phyloP scores from a whole-genome alignment of 2,113 vertebrate genomes.

The Misgurnus mizolepis region DNA sequence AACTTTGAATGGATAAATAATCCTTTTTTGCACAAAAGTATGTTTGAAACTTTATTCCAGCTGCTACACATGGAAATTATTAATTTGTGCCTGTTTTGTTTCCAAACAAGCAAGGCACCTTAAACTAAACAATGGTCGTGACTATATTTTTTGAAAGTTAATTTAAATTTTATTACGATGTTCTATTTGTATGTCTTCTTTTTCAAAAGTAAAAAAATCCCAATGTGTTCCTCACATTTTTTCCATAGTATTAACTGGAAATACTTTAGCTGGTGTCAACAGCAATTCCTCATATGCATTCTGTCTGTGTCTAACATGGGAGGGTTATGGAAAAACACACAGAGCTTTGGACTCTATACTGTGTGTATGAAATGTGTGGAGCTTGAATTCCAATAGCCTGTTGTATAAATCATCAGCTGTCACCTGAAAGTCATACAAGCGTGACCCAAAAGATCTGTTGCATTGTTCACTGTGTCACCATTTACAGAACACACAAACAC shows the following conservation, averaged over 20 bases:
- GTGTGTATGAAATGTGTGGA: constrained; percentile 13
- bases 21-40: constrained; percentile 3
- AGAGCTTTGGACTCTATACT: constrained; percentile 6
- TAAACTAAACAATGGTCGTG: not conserved
- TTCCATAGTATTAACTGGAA: constrained; percentile 48
- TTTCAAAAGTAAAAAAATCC: constrained; percentile 34
- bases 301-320: constrained; percentile 22
- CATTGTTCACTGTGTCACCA: not conserved
- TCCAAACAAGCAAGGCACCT: not conserved
- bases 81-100: not conserved
- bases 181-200: not conserved
- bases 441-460: not conserved
- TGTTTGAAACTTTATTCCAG: not conserved
- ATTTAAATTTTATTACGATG: not conserved
- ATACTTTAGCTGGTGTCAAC: constrained; percentile 25
- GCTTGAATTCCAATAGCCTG: constrained; percentile 2
- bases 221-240: not conserved
- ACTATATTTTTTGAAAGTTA: not conserved
- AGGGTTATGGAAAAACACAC: constrained; percentile 25
- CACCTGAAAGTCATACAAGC: constrained; percentile 18
- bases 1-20: not conserved
- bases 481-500: not conserved
- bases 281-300: constrained; percentile 32
- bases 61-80: not conserved
- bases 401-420: constrained; percentile 15